phyloP scores from a whole-genome alignment of 2,888 invertebrate genomes.

The Eilema griseolum region DNA sequence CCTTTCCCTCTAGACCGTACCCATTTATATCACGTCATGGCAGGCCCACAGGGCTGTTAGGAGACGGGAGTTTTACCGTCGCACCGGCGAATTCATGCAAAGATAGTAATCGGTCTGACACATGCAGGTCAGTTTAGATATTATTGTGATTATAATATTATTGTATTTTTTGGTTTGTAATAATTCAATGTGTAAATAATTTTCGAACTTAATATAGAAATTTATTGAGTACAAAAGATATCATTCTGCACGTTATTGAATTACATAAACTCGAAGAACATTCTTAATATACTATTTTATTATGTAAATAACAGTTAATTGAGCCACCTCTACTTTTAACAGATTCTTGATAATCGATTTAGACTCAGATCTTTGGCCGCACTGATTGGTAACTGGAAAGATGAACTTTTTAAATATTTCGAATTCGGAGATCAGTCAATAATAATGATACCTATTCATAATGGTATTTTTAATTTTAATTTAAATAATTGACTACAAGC shows the following conservation, averaged over 20 bases:
- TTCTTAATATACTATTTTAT: background rate
- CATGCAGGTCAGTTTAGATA: too few relatives aligned
- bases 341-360: constrained; percentile 7
- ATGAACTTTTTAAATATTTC: constrained; percentile 23
- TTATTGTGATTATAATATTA: background rate
- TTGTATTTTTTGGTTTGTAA: background rate
- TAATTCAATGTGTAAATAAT: background rate
- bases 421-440: background rate
- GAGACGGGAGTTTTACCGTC: too few relatives aligned
- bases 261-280: background rate
- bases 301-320: constrained; percentile 22
- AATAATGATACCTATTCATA: background rate
- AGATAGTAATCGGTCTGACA: too few relatives aligned
- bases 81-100: too few relatives aligned
- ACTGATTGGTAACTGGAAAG: constrained; percentile 38
- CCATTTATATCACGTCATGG: too few relatives aligned
- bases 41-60: too few relatives aligned
- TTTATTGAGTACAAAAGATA: background rate
- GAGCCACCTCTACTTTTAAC: constrained; percentile 31
- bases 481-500: background rate
- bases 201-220: background rate
- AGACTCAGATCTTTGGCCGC: constrained; percentile 47
- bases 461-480: background rate
- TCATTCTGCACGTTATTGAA: background rate
- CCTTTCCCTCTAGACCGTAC: too few relatives aligned